Base-by-base conservation (phyloP, 2,888 invertebrate genomes). In the Spicauda simplicius region DNA sequence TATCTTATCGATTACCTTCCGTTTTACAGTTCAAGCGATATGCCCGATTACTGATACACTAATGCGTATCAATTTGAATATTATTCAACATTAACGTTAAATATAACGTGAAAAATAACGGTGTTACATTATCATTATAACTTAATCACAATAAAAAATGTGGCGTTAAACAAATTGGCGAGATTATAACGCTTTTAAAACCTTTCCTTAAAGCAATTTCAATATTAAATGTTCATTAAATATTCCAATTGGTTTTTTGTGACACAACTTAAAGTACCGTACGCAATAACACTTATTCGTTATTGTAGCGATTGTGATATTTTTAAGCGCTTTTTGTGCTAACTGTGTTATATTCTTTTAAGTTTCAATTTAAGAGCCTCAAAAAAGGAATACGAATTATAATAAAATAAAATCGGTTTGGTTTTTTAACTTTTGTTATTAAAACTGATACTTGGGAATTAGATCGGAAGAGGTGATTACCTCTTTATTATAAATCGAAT, bases 141-240 rank as follows among this genome's bases (percentile, higher is more conserved):
- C 59, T 65, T 65, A 20, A 59, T 64, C 64, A 64, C 45, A 45
- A 55, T 62, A 62, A 62, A 54, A 62, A 54, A 19, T 53, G 53
- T 41, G 30, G 55, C 63, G 41, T 63, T 55, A 18, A 57, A 57
- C 64, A 64, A 64, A 64, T 64, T 64, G 64, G 64, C 50, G 57
- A 20, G 64, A 58, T 64, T 52, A 64, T 14, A 41, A 56, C 56
- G 20, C 20, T 18, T 56, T 50, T 58, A 57, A 63, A 57, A 52
- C 41, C 33, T 52, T 64, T 52, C 37, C 52, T 53, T 33, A 10
- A 41, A 58, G 58, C 25, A 8, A 65, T 65, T 45, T 45, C 14
- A 50, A 41, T 58, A 48, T 48, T 19, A 64, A 52, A 20, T 12
- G 37, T 64, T 64, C 56, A 57, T 57, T 52, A 64, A 64, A 64